These are phyloP conservation scores for Calameuta pallipes DNA, from an alignment of 2,888 invertebrate genomes.

Conservation along the genomic window DNA sequence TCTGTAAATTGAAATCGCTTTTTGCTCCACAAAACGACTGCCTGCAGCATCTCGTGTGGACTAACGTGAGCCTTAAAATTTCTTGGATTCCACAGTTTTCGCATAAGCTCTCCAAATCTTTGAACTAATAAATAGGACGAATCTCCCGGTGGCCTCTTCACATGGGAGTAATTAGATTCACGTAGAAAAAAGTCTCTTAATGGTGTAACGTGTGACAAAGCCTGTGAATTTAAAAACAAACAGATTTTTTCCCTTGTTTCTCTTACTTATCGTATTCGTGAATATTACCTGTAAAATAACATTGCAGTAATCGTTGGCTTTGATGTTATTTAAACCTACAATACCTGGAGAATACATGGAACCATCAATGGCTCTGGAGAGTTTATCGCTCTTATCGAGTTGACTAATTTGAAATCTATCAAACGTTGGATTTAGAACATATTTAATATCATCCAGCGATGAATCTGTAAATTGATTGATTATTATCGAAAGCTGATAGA, in stretches of 20 bases:
- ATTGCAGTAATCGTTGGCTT: slow-evolving; percentile 99
- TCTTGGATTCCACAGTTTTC: slow-evolving; percentile 98
- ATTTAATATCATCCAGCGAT: slow-evolving; percentile 97
- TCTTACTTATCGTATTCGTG: slow-evolving; percentile 31
- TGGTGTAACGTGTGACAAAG: slow-evolving; percentile 94
- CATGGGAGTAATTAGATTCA: slow-evolving; percentile 90
- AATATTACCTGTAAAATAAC: slow-evolving; percentile 88
- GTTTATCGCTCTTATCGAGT: slow-evolving; percentile 84
- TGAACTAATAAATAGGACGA: slow-evolving; percentile 92
- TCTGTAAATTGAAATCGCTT: slow-evolving; percentile 98
- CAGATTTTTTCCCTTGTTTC: slow-evolving; percentile 17
- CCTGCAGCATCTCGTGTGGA: slow-evolving; percentile 99
- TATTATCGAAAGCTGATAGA: neutral
- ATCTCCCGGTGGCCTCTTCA: slow-evolving; percentile 95
- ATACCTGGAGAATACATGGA: slow-evolving; percentile 97
- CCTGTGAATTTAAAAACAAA: slow-evolving; percentile 68
- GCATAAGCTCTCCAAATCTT: slow-evolving; percentile 92
- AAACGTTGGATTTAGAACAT: slow-evolving; percentile 97
- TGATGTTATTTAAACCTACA: slow-evolving; percentile 98
- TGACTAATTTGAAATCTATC: slow-evolving; percentile 83
- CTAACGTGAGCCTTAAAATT: slow-evolving; percentile 99
- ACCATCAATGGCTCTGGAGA: slow-evolving; percentile 95
- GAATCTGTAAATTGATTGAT: slow-evolving; percentile 74
- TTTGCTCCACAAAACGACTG: slow-evolving; percentile 96
- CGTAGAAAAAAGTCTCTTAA: slow-evolving; percentile 94